Evolutionary conservation across 2,113 vertebrate genomes (phyloP).

Genomic region (Lasiurus borealis): DNA sequence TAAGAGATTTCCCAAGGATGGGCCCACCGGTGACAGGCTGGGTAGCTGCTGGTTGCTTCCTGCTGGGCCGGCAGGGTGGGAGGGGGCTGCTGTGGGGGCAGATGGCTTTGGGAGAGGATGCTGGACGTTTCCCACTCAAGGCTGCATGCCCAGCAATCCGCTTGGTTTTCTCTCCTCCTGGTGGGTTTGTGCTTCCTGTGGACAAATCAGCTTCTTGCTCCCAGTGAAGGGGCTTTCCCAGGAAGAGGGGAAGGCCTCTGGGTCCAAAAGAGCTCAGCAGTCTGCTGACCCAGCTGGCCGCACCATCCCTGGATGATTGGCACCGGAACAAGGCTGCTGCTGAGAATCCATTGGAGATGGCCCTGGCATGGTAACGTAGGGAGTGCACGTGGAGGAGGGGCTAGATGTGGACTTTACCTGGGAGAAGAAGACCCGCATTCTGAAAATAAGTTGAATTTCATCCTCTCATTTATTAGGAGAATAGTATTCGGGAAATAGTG

Average conservation of each 20-base stretch:
- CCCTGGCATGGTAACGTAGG: neutral
- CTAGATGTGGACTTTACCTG: neutral
- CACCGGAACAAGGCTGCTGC: neutral
- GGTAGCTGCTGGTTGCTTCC: neutral
- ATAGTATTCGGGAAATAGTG: neutral
- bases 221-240: neutral
- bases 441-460: neutral
- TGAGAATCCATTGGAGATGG: neutral
- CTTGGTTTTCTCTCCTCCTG: neutral
- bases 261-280: neutral
- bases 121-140: neutral
- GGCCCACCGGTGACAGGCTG: neutral
- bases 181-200: neutral
- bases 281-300: rapidly evolving
- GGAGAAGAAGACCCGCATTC: neutral
- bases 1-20: neutral
- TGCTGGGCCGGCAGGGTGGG: neutral
- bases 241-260: neutral
- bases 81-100: neutral
- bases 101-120: neutral
- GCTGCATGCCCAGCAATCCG: neutral
- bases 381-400: neutral
- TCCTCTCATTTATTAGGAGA: neutral
- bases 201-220: neutral
- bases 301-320: neutral